phyloP scores from a whole-genome alignment of 2,797 vertebrate genomes.

The Nothura maculosa region DNA sequence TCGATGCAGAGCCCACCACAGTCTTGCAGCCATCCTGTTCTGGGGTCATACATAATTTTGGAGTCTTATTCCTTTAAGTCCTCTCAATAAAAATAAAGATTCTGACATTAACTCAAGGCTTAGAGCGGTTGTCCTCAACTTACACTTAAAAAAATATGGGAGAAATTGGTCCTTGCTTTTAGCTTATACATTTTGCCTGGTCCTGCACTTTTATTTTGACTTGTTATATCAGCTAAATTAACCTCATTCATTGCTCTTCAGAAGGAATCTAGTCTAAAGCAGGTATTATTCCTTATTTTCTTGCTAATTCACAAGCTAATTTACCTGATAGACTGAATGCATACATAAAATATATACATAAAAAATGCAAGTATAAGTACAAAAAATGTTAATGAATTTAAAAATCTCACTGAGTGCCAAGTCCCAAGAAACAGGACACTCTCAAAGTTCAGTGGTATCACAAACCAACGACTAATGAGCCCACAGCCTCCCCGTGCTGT shows the following conservation, averaged over 20 bases:
- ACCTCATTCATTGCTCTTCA: background rate
- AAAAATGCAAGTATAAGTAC: too few species aligned
- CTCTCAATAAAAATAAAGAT: background rate
- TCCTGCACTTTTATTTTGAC: background rate
- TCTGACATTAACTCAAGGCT: background rate
- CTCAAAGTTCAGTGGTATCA: background rate
- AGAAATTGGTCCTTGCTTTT: background rate
- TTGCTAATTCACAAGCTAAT: background rate
- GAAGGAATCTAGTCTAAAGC: background rate
- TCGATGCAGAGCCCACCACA: fast-evolving
- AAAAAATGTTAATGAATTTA: background rate
- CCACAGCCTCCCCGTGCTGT: background rate
- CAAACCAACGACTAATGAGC: background rate
- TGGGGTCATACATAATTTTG: background rate
- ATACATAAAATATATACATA: background rate
- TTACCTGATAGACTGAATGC: background rate
- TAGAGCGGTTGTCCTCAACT: background rate
- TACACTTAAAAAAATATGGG: background rate
- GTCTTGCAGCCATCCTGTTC: background rate
- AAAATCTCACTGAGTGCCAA: background rate
- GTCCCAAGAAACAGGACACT: background rate
- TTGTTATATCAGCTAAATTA: background rate
- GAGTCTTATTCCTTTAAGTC: background rate
- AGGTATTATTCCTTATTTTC: background rate
- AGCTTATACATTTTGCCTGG: background rate